These are phyloP conservation scores for Fistularia commersonii DNA, from an alignment of 2,797 vertebrate species.

Conservation along the genomic window DNA sequence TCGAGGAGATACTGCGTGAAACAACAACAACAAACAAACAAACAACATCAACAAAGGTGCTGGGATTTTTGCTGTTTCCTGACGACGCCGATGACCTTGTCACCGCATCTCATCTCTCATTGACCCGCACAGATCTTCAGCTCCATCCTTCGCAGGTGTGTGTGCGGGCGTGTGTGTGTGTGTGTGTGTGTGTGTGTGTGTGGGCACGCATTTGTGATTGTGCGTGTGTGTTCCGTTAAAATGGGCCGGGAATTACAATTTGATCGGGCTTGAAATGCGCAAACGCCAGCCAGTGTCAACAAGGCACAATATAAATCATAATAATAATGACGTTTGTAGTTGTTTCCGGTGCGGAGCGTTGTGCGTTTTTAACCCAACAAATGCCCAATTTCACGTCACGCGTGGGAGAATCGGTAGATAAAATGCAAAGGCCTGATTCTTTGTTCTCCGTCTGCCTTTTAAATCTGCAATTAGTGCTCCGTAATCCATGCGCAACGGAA, in stretches of 20 bases:
- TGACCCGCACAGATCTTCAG: conserved; percentile 53
- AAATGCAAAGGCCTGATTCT: conserved; percentile 47
- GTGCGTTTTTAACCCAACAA: too few relatives aligned
- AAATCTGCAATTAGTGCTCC: conserved; percentile 31
- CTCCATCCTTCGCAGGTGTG: conserved; percentile 60
- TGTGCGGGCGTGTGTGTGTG: conserved; percentile 7
- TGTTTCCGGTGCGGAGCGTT: too few relatives aligned
- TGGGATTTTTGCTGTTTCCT: background rate
- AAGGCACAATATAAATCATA: conserved; percentile 1
- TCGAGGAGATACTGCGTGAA: too few relatives aligned
- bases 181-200: conserved; percentile 20
- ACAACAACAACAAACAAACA: too few relatives aligned
- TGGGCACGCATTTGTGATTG: too few relatives aligned
- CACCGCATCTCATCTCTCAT: conserved; percentile 48
- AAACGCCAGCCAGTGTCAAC: conserved; percentile 47
- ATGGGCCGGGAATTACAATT: conserved; percentile 41
- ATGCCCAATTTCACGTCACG: background rate
- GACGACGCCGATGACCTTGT: conserved; percentile 66
- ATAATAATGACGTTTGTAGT: too few relatives aligned
- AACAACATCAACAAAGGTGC: too few relatives aligned
- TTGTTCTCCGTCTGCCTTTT: conserved; percentile 62
- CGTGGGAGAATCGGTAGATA: background rate
- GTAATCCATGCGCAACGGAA: conserved; percentile 34
- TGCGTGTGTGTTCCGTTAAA: conserved; percentile 27
- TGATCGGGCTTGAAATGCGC: conserved; percentile 46